A percentile compares a stretch with the other conserved stretches of the same genome.
These are phyloP conservation scores for Delia radicum DNA, from an alignment of 1,140 invertebrate species.

Conservation along the genomic window DNA sequence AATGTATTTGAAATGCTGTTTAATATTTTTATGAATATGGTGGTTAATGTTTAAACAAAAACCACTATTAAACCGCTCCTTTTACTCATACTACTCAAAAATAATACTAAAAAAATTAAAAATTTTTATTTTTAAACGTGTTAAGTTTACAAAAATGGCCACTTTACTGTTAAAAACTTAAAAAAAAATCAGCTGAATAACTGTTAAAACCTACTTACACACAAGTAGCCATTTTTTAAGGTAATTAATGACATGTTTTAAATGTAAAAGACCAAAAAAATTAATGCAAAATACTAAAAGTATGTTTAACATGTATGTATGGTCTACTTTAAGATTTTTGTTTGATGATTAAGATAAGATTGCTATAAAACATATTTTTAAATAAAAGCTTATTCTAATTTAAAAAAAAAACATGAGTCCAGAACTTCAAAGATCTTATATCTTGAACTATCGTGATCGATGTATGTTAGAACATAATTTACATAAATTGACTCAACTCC, in stretches of 20 bases:
- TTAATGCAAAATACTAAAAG: background rate
- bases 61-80: too few species aligned
- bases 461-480: too few species aligned
- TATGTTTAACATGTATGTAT: background rate
- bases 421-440: too few species aligned
- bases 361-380: too few species aligned
- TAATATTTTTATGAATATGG: too few species aligned
- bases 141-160: background rate
- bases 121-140: background rate
- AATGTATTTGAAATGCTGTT: too few species aligned
- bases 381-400: too few species aligned
- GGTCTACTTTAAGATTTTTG: background rate
- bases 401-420: too few species aligned
- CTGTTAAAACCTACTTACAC: background rate
- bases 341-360: background rate
- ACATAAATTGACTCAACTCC: too few species aligned
- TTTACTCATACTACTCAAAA: background rate
- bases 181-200: background rate
- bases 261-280: background rate
- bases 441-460: too few species aligned
- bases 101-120: background rate
- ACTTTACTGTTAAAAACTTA: background rate
- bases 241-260: constrained; percentile 19
- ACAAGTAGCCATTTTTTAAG: constrained; percentile 1
- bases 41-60: too few species aligned